These are phyloP conservation scores for Bombus confusus DNA, from an alignment of 1,140 invertebrate genomes.

Conservation along the genomic window DNA sequence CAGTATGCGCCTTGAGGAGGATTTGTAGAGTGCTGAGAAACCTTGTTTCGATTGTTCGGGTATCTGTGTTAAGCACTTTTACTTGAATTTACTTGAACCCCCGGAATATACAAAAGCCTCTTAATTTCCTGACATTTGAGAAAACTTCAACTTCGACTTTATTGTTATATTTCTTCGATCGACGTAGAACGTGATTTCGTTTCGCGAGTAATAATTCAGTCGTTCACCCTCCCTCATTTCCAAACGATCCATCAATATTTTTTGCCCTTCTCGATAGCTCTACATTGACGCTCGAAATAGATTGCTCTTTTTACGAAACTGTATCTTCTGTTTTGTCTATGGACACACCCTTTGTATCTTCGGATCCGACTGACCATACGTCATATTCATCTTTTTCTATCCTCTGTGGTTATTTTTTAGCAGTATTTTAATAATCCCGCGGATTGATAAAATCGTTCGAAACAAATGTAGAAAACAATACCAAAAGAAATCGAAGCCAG, in stretches of 20 bases:
- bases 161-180: background rate
- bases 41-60: slow-evolving; percentile 15
- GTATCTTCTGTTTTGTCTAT: too few species aligned
- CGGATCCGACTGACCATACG: background rate
- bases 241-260: slow-evolving; percentile 10
- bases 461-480: background rate
- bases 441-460: background rate
- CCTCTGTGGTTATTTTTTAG: too few species aligned
- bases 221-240: background rate
- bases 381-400: background rate
- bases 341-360: background rate
- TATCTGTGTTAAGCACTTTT: slow-evolving; percentile 11
- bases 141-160: background rate
- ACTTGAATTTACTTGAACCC: slow-evolving; percentile 4
- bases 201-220: background rate
- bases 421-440: background rate
- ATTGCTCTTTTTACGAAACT: background rate
- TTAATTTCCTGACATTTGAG: background rate
- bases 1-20: background rate
- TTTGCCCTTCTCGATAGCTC: background rate
- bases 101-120: background rate
- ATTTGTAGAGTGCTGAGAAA: background rate
- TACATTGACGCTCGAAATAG: background rate
- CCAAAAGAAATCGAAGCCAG: background rate
- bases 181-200: background rate